phyloP scores from a whole-genome alignment of 2,888 invertebrate species.

The Dastarcus helophoroides region DNA sequence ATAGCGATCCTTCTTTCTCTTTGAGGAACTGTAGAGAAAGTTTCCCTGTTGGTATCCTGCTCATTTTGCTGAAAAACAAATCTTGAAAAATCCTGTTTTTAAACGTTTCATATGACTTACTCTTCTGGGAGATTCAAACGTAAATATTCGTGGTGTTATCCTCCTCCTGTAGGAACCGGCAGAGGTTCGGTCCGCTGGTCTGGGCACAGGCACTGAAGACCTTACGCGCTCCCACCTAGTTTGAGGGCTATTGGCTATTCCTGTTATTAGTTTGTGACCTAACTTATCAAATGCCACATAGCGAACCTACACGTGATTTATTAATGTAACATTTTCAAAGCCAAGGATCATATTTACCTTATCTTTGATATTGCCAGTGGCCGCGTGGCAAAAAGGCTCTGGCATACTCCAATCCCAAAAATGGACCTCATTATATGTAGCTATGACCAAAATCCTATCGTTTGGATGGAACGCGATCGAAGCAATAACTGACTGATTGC shows the following conservation, averaged over 20 bases:
- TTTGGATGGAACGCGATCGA: conserved; percentile 81
- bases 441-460: conserved; percentile 72
- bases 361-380: conserved; percentile 65
- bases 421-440: conserved; percentile 70
- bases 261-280: conserved; percentile 73
- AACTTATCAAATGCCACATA: conserved; percentile 75
- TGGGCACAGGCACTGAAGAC: conserved; percentile 30
- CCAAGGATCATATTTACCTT: too few relatives aligned
- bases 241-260: conserved; percentile 56
- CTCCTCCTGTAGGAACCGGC: conserved; percentile 28
- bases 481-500: conserved; percentile 64
- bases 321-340: too few relatives aligned
- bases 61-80: too few relatives aligned
- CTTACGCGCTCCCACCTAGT: conserved; percentile 42
- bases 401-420: conserved; percentile 85
- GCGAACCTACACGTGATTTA: conserved; percentile 38
- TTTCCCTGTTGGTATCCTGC: conserved; percentile 19
- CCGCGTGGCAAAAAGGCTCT: conserved; percentile 61
- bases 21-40: conserved; percentile 33
- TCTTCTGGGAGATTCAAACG: conserved; percentile 7
- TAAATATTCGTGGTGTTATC: conserved; percentile 28
- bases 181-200: conserved; percentile 27
- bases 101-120: conserved; percentile 5
- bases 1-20: conserved; percentile 39
- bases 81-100: too few relatives aligned